Evolutionary conservation across 2,113 vertebrate genomes (phyloP).

Genomic region (Genyomyrus donnyi): DNA sequence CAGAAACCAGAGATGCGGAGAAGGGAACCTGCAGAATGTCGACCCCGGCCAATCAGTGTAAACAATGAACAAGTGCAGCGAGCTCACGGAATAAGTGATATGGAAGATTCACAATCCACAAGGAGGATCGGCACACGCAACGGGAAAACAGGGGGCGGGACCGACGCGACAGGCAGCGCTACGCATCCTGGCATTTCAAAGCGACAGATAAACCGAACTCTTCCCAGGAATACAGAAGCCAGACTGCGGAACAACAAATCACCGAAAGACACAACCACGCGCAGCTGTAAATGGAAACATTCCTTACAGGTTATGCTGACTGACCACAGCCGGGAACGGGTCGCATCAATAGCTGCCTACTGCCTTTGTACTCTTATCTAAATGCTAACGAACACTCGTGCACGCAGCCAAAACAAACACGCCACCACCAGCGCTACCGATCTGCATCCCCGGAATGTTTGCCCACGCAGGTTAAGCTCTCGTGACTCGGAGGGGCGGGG

Average conservation of each 20-base stretch:
- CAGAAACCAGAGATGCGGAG: not conserved
- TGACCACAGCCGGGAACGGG: not conserved
- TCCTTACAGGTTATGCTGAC: not conserved
- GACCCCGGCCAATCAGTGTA: not conserved
- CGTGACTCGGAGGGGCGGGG: not conserved
- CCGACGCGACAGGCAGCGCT: not conserved
- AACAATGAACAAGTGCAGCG: not conserved
- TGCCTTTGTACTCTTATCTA: not conserved
- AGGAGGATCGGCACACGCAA: not conserved
- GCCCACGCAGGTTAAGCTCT: not conserved
- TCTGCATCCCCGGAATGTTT: not conserved
- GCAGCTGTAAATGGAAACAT: not conserved
- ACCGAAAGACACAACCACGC: not conserved
- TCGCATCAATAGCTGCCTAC: too few relatives aligned
- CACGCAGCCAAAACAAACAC: not conserved
- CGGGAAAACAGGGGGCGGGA: not conserved
- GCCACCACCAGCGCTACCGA: not conserved
- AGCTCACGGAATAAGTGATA: not conserved
- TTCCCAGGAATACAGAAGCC: not conserved
- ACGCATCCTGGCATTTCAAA: not conserved
- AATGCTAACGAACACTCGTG: not conserved
- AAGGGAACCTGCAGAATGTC: not conserved
- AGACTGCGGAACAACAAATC: not conserved
- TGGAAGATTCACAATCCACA: not conserved
- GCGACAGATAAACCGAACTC: not conserved